Evolutionary conservation across 1,140 invertebrate species (phyloP).

Genomic region (Cylas formicarius): DNA sequence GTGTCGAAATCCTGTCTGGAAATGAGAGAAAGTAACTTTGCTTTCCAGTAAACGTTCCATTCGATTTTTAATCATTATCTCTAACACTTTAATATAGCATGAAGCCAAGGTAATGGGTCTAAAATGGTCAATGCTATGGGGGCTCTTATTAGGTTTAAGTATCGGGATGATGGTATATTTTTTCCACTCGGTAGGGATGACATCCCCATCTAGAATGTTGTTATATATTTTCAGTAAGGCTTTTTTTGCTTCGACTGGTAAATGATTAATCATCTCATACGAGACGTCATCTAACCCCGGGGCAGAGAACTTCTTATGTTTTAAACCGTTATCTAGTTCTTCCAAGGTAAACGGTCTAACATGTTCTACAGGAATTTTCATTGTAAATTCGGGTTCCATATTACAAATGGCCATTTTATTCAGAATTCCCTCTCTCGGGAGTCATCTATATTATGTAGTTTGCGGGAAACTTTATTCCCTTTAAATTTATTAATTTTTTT

Average conservation of each 20-base stretch:
- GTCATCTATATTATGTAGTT: background rate
- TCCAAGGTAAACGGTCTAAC: background rate
- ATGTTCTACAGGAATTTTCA: background rate
- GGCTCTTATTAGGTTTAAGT: conserved; percentile 6
- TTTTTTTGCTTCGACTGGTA: conserved; percentile 8
- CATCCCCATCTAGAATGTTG: background rate
- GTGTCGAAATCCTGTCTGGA: background rate
- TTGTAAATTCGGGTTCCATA: background rate
- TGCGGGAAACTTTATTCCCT: background rate
- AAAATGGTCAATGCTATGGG: background rate
- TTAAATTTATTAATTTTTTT: conserved; percentile 1
- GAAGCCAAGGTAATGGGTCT: conserved; percentile 10
- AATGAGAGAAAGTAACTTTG: background rate
- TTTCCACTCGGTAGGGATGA: conserved; percentile 4
- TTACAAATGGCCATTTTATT: background rate
- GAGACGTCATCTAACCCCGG: conserved; percentile 8
- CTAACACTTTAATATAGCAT: conserved; percentile 1
- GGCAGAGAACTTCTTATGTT: background rate
- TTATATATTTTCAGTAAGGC: conserved; percentile 1
- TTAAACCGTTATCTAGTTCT: background rate
- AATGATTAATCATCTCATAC: conserved; percentile 7
- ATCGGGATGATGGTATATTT: conserved; percentile 3
- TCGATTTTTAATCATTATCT: conserved; percentile 8
- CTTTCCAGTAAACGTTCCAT: conserved; percentile 4
- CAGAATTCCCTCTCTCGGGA: background rate